These are phyloP conservation scores for Gallinago stenura DNA, from an alignment of 2,797 vertebrate species.

Conservation along the genomic window DNA sequence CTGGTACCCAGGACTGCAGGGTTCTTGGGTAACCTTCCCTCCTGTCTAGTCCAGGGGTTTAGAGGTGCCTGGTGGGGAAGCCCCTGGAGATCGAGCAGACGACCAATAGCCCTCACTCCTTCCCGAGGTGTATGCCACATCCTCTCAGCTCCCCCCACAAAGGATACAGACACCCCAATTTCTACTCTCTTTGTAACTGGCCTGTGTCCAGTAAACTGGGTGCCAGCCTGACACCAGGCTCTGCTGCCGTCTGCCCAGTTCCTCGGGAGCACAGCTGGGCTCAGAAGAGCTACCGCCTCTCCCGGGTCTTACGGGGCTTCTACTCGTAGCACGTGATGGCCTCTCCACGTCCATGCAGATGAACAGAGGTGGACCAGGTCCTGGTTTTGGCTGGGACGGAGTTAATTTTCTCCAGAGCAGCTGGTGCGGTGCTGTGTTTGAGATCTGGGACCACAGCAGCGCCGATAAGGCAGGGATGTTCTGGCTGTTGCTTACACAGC, in stretches of 20 bases:
- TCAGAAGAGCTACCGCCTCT: neutral
- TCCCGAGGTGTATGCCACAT: neutral
- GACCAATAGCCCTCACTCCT: neutral
- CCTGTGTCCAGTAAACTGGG: neutral
- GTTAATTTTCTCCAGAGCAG: neutral
- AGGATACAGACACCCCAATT: neutral
- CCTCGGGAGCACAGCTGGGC: neutral
- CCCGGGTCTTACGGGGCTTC: neutral
- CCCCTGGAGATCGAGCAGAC: neutral
- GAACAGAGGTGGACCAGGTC: neutral
- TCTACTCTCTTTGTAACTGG: neutral
- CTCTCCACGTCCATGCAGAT: neutral
- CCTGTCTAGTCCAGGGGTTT: neutral
- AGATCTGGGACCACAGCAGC: neutral
- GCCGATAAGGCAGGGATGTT: neutral
- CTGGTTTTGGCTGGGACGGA: neutral
- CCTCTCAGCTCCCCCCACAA: neutral
- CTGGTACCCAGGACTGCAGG: too few species aligned
- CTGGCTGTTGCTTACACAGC: neutral
- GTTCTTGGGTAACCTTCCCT: neutral
- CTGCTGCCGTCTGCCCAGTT: neutral
- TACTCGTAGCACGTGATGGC: neutral
- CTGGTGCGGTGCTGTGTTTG: neutral
- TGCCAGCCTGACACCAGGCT: neutral
- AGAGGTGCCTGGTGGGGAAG: neutral